These are phyloP conservation scores for Exocentrus adspersus DNA, from an alignment of 2,888 invertebrate species.

Conservation along the genomic window DNA sequence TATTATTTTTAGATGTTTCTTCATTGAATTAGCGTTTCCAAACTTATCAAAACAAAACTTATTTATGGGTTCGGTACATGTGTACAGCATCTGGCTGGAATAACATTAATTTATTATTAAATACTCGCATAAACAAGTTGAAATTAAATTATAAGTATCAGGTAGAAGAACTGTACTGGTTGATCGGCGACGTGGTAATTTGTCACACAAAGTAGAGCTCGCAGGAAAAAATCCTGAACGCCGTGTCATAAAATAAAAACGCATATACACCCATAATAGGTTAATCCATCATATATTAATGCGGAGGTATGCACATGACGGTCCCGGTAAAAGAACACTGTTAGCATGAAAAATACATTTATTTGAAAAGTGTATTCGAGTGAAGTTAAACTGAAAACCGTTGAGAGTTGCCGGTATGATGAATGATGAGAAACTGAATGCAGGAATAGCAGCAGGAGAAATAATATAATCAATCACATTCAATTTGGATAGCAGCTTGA, in stretches of 20 bases:
- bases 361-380: conserved; percentile 10
- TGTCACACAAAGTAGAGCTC: no score
- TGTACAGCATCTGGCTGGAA: no score
- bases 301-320: not conserved
- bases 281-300: conserved; percentile 1
- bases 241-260: not conserved
- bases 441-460: conserved; percentile 12
- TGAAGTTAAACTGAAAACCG: conserved; percentile 18
- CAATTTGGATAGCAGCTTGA: conserved; percentile 2
- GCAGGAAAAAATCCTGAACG: not conserved
- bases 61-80: not conserved
- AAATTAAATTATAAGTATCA: no score
- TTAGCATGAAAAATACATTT: conserved; percentile 16
- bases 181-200: no score
- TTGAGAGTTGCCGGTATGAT: conserved; percentile 17
- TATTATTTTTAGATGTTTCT: not conserved
- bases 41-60: conserved; percentile 3
- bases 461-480: conserved; percentile 23
- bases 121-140: no score
- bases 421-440: conserved; percentile 20
- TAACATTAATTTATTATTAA: no score
- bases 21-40: not conserved
- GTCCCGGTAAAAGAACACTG: not conserved
- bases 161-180: no score
- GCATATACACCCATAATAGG: conserved; percentile 3